phyloP scores from a whole-genome alignment of 2,113 vertebrate species.

The Atractosteus spatula region DNA sequence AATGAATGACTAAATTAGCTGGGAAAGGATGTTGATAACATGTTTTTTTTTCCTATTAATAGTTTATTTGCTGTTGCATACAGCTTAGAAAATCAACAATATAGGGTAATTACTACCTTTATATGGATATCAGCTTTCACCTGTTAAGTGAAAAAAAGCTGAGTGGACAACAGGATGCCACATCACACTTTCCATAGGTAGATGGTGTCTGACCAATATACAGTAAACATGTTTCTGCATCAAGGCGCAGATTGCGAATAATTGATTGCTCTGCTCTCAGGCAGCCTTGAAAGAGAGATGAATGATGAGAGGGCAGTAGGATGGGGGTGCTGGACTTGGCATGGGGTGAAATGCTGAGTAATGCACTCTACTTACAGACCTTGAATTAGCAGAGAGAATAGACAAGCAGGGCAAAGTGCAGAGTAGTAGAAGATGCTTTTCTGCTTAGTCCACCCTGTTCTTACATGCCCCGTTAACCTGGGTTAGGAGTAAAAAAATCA shows the following conservation, averaged over 20 bases:
- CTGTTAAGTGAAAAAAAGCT: no score
- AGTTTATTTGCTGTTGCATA: no score
- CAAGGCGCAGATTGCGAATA: background rate
- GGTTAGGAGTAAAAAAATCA: no score
- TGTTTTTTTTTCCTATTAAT: no score
- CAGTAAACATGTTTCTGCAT: background rate
- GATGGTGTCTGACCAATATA: background rate
- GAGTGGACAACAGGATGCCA: no score
- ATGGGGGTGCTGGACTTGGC: background rate
- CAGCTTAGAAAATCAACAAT: no score
- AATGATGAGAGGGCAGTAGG: background rate
- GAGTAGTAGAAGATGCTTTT: background rate
- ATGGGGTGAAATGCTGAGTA: constrained; percentile 15
- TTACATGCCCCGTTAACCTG: background rate
- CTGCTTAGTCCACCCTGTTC: background rate
- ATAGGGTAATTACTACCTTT: no score
- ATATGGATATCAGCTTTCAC: no score
- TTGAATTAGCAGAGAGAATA: constrained; percentile 12
- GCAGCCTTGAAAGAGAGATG: background rate
- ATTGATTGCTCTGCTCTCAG: constrained; percentile 8
- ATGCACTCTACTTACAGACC: constrained; percentile 8
- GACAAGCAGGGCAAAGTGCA: background rate
- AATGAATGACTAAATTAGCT: no score
- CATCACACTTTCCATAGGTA: no score
- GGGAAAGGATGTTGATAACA: no score